phyloP scores from a whole-genome alignment of 2,797 vertebrate species.

The Peromyscus nudipes region DNA sequence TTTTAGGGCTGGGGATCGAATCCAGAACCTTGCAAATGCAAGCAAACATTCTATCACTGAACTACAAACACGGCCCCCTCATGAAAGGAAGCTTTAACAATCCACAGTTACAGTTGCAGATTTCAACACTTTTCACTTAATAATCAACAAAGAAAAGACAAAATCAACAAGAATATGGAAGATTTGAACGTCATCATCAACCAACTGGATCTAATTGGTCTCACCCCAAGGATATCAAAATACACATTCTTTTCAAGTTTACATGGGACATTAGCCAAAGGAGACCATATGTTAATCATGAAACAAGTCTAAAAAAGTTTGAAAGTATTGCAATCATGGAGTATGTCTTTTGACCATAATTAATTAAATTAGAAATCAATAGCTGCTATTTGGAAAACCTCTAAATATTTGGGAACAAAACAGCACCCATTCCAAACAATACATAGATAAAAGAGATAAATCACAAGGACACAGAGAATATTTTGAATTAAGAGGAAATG shows the following conservation, averaged over 20 bases:
- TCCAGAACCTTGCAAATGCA: neutral
- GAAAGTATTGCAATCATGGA: slow-evolving; percentile 42
- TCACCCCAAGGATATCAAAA: neutral
- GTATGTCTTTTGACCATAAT: slow-evolving; percentile 38
- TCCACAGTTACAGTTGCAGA: neutral
- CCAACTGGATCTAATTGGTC: neutral
- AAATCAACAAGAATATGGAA: slow-evolving; percentile 33
- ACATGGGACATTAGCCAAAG: slow-evolving; percentile 13
- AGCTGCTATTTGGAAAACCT: slow-evolving; percentile 37
- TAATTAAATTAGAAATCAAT: slow-evolving; percentile 57
- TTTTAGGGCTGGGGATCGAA: neutral
- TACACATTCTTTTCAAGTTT: slow-evolving; percentile 29
- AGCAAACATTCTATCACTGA: neutral
- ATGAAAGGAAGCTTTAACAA: slow-evolving; percentile 14
- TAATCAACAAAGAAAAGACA: slow-evolving; percentile 21
- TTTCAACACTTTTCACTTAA: slow-evolving; percentile 30
- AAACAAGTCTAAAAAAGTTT: slow-evolving; percentile 22
- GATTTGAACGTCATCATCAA: neutral
- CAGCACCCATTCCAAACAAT: neutral
- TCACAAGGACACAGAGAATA: slow-evolving; percentile 34
- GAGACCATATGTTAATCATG: slow-evolving; percentile 8
- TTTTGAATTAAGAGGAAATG: slow-evolving; percentile 57
- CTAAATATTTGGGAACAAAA: slow-evolving; percentile 27
- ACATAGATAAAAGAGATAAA: slow-evolving; percentile 28
- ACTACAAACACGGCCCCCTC: neutral